These are phyloP conservation scores for Campylomormyrus tamandua DNA, from an alignment of 2,113 vertebrate species.

Conservation along the genomic window DNA sequence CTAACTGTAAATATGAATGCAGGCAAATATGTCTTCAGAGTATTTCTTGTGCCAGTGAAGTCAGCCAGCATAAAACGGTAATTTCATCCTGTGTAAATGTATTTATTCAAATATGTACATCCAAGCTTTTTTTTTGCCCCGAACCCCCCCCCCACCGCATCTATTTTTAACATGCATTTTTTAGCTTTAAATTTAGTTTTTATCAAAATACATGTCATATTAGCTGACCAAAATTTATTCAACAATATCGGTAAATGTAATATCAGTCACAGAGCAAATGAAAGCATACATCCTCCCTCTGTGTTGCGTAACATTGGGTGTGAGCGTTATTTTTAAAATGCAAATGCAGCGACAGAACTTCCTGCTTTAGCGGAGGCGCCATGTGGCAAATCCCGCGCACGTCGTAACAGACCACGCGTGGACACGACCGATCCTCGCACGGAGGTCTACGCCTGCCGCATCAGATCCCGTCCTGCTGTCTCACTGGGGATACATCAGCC, in stretches of 20 bases:
- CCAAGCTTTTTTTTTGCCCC: neutral
- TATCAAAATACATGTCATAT: neutral
- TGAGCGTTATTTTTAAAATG: neutral
- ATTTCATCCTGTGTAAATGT: neutral
- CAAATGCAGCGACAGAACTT: neutral
- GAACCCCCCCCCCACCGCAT: no score
- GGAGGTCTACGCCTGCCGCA: neutral
- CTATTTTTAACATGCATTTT: neutral
- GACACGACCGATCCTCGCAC: neutral
- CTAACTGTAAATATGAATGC: neutral
- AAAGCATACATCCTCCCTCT: neutral
- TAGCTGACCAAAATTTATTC: neutral
- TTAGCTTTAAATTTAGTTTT: neutral
- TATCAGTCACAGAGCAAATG: neutral
- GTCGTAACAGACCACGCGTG: neutral
- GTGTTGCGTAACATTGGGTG: neutral
- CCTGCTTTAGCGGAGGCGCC: neutral
- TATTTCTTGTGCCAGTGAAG: neutral
- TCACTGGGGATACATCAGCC: neutral
- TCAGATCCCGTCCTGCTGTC: neutral
- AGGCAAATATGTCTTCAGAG: neutral
- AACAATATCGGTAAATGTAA: neutral
- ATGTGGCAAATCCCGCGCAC: neutral
- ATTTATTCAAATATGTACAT: neutral
- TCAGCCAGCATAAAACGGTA: neutral